A percentile compares a stretch with the other conserved stretches of the same genome.
Evolutionary conservation across 2,797 vertebrate genomes (phyloP).

Genomic region (Sebastes itinus): DNA sequence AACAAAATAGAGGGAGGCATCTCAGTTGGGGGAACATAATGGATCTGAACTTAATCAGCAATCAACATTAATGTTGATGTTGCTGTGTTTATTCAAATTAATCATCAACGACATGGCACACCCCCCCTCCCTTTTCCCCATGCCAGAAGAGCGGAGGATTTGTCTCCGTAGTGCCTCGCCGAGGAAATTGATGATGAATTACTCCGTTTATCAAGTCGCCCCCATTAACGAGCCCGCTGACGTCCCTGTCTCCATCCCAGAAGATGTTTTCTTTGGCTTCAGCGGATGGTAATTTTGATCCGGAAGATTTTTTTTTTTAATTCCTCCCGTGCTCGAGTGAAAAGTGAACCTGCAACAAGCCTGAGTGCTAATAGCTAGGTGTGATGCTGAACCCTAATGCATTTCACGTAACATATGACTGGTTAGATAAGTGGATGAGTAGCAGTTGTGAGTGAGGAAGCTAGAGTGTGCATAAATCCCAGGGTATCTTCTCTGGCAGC

Average conservation of each 20-base stretch:
- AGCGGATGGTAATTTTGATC: slow-evolving; percentile 50
- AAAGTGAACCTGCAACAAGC: slow-evolving; percentile 55
- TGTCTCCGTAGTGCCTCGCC: slow-evolving; percentile 61
- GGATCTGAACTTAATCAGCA: slow-evolving; percentile 80
- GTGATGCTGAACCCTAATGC: slow-evolving; percentile 47
- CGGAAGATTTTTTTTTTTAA: slow-evolving; percentile 1
- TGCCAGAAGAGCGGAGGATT: slow-evolving; percentile 58
- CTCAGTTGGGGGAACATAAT: slow-evolving; percentile 58
- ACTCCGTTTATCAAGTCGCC: slow-evolving; percentile 78
- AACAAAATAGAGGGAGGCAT: neutral
- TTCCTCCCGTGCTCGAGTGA: slow-evolving; percentile 17
- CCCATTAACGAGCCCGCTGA: slow-evolving; percentile 73
- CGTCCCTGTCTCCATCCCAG: slow-evolving; percentile 55
- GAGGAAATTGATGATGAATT: slow-evolving; percentile 84
- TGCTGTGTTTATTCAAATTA: slow-evolving; percentile 83
- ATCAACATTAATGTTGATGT: slow-evolving; percentile 82
- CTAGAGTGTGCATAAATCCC: slow-evolving; percentile 63
- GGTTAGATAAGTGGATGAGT: slow-evolving; percentile 66
- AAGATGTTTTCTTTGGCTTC: slow-evolving; percentile 62
- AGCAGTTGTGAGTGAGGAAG: slow-evolving; percentile 47
- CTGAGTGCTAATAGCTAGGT: slow-evolving; percentile 54
- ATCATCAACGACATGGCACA: slow-evolving; percentile 77
- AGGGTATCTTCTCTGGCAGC: slow-evolving; percentile 48
- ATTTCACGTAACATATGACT: slow-evolving; percentile 66
- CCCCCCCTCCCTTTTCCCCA: slow-evolving; percentile 13